phyloP scores from a whole-genome alignment of 2,113 vertebrate species.

The Meleagris gallopavo region DNA sequence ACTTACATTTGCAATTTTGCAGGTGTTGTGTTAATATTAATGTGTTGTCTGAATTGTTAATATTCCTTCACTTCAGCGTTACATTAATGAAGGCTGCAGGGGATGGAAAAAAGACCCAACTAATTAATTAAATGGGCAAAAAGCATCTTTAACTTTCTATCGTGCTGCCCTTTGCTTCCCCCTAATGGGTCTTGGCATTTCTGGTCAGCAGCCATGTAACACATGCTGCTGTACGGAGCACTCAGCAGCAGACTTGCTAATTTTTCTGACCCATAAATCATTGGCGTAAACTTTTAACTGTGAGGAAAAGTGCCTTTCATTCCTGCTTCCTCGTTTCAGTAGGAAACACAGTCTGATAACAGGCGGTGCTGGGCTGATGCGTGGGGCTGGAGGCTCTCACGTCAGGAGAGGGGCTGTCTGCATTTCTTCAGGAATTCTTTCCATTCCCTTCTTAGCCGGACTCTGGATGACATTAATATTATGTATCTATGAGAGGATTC shows the following conservation, averaged over 20 bases:
- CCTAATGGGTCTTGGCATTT: conserved; percentile 61
- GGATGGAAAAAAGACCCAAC: conserved; percentile 32
- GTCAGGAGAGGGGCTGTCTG: conserved; percentile 38
- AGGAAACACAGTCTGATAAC: conserved; percentile 28
- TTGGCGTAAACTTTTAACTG: conserved; percentile 27
- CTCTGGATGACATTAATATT: conserved; percentile 47
- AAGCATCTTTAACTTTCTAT: conserved; percentile 66
- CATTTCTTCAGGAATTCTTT: conserved; percentile 63
- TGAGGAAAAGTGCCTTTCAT: conserved; percentile 48
- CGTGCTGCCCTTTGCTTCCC: conserved; percentile 42
- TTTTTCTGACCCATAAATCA: conserved; percentile 65
- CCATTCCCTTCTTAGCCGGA: conserved; percentile 36
- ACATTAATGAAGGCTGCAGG: conserved; percentile 54
- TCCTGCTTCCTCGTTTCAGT: conserved; percentile 55
- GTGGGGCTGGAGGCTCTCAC: not conserved
- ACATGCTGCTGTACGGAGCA: not conserved
- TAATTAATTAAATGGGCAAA: conserved; percentile 68
- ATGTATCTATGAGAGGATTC: not conserved
- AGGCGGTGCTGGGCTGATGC: not conserved
- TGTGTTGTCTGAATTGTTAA: conserved; percentile 63
- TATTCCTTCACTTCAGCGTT: conserved; percentile 43
- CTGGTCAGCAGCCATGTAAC: conserved; percentile 50
- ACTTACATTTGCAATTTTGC: conserved; percentile 62
- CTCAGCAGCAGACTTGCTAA: not conserved
- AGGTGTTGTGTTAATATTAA: conserved; percentile 64